Evolutionary conservation across 2,888 invertebrate genomes (phyloP).

Genomic region (Drosophila quinaria): DNA sequence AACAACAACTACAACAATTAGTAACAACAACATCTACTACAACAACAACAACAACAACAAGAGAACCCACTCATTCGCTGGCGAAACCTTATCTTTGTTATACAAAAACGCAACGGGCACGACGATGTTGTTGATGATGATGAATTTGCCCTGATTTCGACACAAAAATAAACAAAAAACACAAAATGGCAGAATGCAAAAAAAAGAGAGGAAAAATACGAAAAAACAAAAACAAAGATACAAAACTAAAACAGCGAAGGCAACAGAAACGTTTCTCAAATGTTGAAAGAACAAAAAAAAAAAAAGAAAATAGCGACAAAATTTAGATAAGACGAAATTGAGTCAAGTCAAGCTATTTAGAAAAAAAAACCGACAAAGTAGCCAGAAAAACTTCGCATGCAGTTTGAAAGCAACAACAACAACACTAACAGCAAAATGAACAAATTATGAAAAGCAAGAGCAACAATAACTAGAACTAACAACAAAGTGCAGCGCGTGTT

Average conservation of each 20-base stretch:
- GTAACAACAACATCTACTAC: conserved; percentile 31
- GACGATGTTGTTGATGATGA: conserved; percentile 82
- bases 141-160: conserved; percentile 85
- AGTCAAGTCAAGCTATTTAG: conserved; percentile 50
- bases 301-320: conserved; percentile 43
- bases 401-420: conserved; percentile 38
- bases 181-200: conserved; percentile 44
- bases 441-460: conserved; percentile 59
- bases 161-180: conserved; percentile 78
- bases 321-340: conserved; percentile 81
- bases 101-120: conserved; percentile 73
- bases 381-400: conserved; percentile 64
- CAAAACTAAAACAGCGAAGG: conserved; percentile 40
- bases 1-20: conserved; percentile 25
- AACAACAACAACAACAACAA: conserved; percentile 47
- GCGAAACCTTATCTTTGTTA: conserved; percentile 79
- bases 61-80: conserved; percentile 64
- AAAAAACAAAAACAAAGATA: conserved; percentile 27
- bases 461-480: conserved; percentile 29
- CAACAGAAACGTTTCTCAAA: conserved; percentile 45
- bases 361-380: conserved; percentile 67
- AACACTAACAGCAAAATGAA: conserved; percentile 21
- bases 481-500: conserved; percentile 75
- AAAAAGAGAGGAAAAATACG: conserved; percentile 25
- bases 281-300: conserved; percentile 24